phyloP scores from a whole-genome alignment of 2,888 invertebrate genomes.

The Drosophila melanosoma region DNA sequence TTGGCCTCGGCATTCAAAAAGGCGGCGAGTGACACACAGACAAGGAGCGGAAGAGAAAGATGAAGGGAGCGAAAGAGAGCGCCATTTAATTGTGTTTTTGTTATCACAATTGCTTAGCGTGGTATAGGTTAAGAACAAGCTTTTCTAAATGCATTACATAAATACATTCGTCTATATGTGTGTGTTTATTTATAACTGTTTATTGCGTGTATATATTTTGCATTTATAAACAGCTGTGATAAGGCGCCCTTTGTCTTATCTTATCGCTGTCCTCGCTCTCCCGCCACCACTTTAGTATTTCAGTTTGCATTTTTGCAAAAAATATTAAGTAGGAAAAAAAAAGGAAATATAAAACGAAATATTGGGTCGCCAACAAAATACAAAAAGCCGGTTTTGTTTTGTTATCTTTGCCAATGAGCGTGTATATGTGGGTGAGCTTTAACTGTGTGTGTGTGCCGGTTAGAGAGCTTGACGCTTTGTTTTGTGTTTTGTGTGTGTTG shows the following conservation, averaged over 20 bases:
- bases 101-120: conserved; percentile 56
- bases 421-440: conserved; percentile 74
- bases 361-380: conserved; percentile 60
- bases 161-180: conserved; percentile 1
- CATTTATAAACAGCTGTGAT: conserved; percentile 48
- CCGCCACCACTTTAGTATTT: neutral
- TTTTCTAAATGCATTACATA: conserved; percentile 23
- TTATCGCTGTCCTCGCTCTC: conserved; percentile 43
- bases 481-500: conserved; percentile 56
- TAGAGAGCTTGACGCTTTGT: conserved; percentile 63
- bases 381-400: conserved; percentile 72
- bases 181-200: conserved; percentile 15
- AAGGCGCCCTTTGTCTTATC: conserved; percentile 65
- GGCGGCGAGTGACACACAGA: conserved; percentile 7
- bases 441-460: conserved; percentile 39
- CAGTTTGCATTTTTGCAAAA: conserved; percentile 41
- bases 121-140: conserved; percentile 72
- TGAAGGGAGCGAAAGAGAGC: conserved; percentile 24
- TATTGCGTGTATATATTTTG: conserved; percentile 19
- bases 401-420: conserved; percentile 53
- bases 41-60: conserved; percentile 12
- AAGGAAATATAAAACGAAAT: conserved; percentile 34
- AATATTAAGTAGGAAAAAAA: conserved; percentile 46
- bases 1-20: conserved; percentile 71
- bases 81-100: conserved; percentile 63